Conservation (phyloP, 2,888 invertebrate species). For the Drosophila basisetae region DNA sequence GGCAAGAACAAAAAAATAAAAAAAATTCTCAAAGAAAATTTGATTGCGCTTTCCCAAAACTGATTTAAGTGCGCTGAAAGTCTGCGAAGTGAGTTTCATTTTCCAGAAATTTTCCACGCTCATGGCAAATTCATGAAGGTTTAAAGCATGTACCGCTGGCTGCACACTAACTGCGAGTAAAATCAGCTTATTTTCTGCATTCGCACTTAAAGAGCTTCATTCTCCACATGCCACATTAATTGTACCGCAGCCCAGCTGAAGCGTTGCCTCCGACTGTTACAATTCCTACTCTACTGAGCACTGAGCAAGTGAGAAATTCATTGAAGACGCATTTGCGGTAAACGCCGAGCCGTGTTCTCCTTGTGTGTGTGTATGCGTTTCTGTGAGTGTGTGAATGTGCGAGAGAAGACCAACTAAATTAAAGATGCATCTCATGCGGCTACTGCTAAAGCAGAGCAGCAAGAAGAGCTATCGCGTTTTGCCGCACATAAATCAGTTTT, state of each 20-base stretch:
- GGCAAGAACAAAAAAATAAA: slow-evolving; percentile 1
- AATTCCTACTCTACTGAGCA: neutral
- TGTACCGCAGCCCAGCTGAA: slow-evolving; percentile 59
- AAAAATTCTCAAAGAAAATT: slow-evolving; percentile 25
- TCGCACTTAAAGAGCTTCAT: slow-evolving; percentile 52
- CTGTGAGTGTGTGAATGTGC: neutral
- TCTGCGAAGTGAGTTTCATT: slow-evolving; percentile 13
- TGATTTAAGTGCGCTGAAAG: slow-evolving; percentile 55
- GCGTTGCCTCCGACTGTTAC: slow-evolving; percentile 16
- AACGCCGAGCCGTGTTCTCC: slow-evolving; percentile 40
- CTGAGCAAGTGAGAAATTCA: slow-evolving; percentile 63
- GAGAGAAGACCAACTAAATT: slow-evolving; percentile 57
- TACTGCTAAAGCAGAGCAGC: slow-evolving; percentile 3
- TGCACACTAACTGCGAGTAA: slow-evolving; percentile 7
- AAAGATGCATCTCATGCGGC: slow-evolving; percentile 70
- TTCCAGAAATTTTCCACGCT: slow-evolving; percentile 17
- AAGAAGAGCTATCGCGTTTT: slow-evolving; percentile 35
- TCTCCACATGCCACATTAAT: slow-evolving; percentile 66
- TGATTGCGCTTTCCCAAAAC: slow-evolving; percentile 47
- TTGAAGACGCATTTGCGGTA: slow-evolving; percentile 76
- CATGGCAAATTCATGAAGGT: slow-evolving; percentile 41
- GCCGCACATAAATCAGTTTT: slow-evolving; percentile 76
- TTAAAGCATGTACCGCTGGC: slow-evolving; percentile 20
- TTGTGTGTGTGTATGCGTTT: neutral
- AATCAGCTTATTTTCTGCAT: slow-evolving; percentile 9